Conservation (phyloP, 2,797 vertebrate species). For the Arctocebus calabarensis region DNA sequence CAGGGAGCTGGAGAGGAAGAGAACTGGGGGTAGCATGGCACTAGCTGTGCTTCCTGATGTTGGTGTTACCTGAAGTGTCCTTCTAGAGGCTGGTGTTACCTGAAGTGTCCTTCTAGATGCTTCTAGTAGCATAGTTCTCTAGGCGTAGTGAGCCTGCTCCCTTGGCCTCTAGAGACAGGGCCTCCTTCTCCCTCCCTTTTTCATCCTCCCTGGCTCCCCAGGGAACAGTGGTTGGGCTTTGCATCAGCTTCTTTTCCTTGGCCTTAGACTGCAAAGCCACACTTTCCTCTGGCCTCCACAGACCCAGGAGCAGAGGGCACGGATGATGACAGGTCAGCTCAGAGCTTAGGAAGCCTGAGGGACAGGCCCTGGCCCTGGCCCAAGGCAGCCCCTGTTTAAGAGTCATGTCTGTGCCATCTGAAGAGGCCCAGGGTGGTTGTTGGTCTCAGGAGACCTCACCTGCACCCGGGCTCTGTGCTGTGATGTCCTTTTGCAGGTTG, state of each 20-base stretch:
- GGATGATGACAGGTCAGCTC: background rate
- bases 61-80: background rate
- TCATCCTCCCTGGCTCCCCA: background rate
- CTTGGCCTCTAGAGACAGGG: background rate
- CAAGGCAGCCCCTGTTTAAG: background rate
- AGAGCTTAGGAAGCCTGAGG: background rate
- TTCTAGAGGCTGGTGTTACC: conserved; percentile 14
- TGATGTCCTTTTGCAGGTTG: background rate
- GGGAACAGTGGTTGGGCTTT: background rate
- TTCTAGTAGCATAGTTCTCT: background rate
- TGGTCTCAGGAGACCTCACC: background rate
- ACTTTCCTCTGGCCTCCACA: background rate
- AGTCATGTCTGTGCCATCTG: background rate
- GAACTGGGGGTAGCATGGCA: background rate
- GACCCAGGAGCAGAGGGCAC: background rate
- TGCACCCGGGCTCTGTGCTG: background rate
- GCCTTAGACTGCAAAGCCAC: background rate
- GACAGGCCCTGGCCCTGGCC: background rate
- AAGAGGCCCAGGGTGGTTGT: background rate
- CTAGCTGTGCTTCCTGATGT: background rate
- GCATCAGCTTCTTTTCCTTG: background rate
- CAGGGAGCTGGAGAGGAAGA: background rate
- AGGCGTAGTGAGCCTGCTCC: conserved; percentile 3
- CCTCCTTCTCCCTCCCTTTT: background rate
- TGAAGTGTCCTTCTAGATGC: conserved; percentile 21